These are phyloP conservation scores for Onthophagus sagittarius DNA, from an alignment of 2,888 invertebrate species.

Conservation along the genomic window DNA sequence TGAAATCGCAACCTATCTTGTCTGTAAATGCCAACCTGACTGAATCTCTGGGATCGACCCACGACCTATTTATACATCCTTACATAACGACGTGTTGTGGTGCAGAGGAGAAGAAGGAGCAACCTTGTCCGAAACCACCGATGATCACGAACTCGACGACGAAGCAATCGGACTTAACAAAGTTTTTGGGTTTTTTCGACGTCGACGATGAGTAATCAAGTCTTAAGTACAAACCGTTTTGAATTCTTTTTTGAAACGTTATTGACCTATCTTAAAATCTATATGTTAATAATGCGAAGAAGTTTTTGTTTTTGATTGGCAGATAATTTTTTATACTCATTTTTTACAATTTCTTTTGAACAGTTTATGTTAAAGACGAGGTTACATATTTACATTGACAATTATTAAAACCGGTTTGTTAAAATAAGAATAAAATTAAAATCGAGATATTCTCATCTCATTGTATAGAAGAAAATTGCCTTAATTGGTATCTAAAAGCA, in stretches of 20 bases:
- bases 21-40: constrained; percentile 3
- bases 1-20: background rate
- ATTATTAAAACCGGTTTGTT: background rate
- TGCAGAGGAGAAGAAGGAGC: background rate
- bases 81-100: constrained; percentile 5
- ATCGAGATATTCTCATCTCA: background rate
- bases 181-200: constrained; percentile 2
- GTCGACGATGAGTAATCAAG: constrained; percentile 1
- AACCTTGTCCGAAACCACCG: constrained; percentile 4
- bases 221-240: background rate
- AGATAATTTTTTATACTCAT: background rate
- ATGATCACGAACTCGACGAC: constrained; percentile 1
- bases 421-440: background rate
- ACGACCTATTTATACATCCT: constrained; percentile 7
- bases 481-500: background rate
- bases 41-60: background rate
- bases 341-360: background rate
- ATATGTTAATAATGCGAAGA: background rate
- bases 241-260: background rate
- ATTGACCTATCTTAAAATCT: background rate
- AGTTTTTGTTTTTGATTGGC: background rate
- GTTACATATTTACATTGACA: background rate
- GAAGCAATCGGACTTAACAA: background rate
- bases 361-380: background rate
- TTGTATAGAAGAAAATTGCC: background rate